A percentile compares a stretch with the other conserved stretches of the same genome.
Conservation (phyloP, 2,888 invertebrate species). For the Gasteruption jaculator region DNA sequence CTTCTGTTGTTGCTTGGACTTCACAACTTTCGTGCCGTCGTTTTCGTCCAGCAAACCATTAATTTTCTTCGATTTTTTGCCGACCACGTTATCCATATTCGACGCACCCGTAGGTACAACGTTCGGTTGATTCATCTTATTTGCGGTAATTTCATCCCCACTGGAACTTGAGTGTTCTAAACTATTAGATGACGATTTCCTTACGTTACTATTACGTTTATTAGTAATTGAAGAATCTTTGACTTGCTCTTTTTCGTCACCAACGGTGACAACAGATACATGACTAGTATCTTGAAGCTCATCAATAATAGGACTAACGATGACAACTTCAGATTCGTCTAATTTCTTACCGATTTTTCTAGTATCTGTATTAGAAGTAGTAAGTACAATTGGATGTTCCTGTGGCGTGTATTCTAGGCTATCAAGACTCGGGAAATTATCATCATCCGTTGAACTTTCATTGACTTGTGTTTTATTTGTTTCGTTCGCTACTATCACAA, state of each 20-base stretch:
- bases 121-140: constrained; percentile 52
- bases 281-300: constrained; percentile 72
- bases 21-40: constrained; percentile 40
- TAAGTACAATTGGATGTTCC: constrained; percentile 47
- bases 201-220: constrained; percentile 41
- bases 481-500: constrained; percentile 77
- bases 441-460: constrained; percentile 71
- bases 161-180: constrained; percentile 34
- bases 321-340: constrained; percentile 83
- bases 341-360: constrained; percentile 61
- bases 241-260: constrained; percentile 70
- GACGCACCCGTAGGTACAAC: constrained; percentile 47
- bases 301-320: constrained; percentile 67
- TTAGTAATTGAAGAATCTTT: constrained; percentile 62
- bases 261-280: constrained; percentile 87
- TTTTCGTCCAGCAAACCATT: constrained; percentile 53
- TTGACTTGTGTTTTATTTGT: constrained; percentile 66
- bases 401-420: constrained; percentile 62
- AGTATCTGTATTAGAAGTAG: too few species aligned
- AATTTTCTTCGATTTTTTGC: constrained; percentile 43
- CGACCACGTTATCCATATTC: constrained; percentile 32
- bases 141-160: constrained; percentile 49
- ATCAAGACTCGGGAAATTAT: constrained; percentile 69
- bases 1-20: constrained; percentile 34
- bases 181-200: not conserved